Evolutionary conservation across 2,888 invertebrate species (phyloP), one percentile per base, ranked within the genome.

Genomic region (Idaea biselata): DNA sequence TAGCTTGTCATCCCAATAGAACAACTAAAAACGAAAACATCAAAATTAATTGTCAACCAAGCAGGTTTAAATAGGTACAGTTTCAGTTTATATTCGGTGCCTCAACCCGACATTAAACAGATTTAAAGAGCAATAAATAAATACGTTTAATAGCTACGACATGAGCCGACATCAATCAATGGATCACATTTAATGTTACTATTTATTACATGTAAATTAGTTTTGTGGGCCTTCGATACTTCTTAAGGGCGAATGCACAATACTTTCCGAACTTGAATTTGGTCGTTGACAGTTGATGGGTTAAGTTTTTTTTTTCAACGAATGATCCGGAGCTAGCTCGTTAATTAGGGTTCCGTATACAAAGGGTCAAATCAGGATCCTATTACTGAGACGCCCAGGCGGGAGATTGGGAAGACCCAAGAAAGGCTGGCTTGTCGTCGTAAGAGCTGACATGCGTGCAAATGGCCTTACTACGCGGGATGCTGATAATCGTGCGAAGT

Each of bases 91-190:
- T 56, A 56, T 56, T 56, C 14, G 56, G 80, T 75, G 67, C 63
- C 44, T 44, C 44, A 44, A 44, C 44, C 44, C 69, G 78, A 83
- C 89, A 91, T 91, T 89, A 91, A 91, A 90, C 83, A 86, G 82
- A 87, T 91, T 91, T 90, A 89, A 91, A 90, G 86, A 86, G 87
- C 82, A 80, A 91, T 92, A 92, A 91, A 92, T 92, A 89, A 90
- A 78, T 70, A 72, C 75, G 68, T 82, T 89, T 91, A 89, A 90
- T 86, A 88, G 87, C 81, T 75, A 73, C 72, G 79, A 81, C 83
- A 76, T 82, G 86, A 81, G 76, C 81, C 73, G 77, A 80, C 79
- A 89, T 91, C 86, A 89, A 89, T 91, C 91, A 89, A 78, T 77
- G 78, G 78, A 77, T 82, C 86, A 78, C 82, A 63, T 83, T 87